Evolutionary conservation across 2,888 invertebrate genomes (phyloP).

Genomic region (Acanthacorydalis orientalis): DNA sequence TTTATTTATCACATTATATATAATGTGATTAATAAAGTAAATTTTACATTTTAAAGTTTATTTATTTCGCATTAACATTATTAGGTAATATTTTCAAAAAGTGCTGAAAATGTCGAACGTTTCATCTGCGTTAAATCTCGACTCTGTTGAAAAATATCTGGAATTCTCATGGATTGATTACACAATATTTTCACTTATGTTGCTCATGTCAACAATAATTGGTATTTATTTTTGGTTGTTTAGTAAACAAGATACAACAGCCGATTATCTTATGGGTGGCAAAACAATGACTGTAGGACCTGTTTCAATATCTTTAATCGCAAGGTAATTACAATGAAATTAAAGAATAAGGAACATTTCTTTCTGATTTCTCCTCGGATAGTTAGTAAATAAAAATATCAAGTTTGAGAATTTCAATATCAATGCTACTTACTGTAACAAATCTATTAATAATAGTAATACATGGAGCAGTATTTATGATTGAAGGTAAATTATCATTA

Average conservation of each 20-base stretch:
- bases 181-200: constrained; percentile 24
- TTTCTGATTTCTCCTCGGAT: background rate
- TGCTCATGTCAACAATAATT: constrained; percentile 33
- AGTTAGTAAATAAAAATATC: background rate
- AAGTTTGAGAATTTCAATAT: background rate
- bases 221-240: constrained; percentile 44
- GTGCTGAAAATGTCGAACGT: no score
- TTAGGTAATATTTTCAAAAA: no score
- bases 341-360: no score
- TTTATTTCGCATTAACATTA: no score
- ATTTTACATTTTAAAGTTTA: no score
- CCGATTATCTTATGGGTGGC: constrained; percentile 54
- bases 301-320: constrained; percentile 55
- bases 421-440: no score
- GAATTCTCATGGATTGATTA: constrained; percentile 15
- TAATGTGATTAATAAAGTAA: no score
- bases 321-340: constrained; percentile 45
- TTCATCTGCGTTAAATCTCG: no score
- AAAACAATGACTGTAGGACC: constrained; percentile 57
- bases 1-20: no score
- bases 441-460: no score
- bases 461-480: no score
- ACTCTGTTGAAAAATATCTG: background rate
- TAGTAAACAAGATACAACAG: constrained; percentile 39
- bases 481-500: no score